Percentiles rank a stretch among this genome's conserved stretches.
These are phyloP conservation scores for Adoxophyes honmai DNA, from an alignment of 1,140 invertebrate species.

Conservation along the genomic window DNA sequence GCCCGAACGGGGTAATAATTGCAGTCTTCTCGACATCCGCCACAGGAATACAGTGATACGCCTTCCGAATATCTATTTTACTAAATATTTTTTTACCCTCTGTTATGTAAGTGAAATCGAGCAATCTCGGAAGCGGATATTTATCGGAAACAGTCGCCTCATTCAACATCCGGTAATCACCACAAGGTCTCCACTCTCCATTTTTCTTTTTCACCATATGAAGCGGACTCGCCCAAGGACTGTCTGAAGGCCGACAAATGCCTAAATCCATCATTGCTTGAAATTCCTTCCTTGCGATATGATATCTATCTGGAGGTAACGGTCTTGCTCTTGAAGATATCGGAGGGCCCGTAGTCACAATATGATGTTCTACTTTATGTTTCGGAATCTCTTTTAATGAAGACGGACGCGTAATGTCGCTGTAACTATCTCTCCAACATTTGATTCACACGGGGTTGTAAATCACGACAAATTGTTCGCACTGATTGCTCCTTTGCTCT, in stretches of 20 bases:
- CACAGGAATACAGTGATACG: no score
- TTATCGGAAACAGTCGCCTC: background rate
- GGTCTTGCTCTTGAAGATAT: slow-evolving; percentile 40
- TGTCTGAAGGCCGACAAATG: slow-evolving; percentile 35
- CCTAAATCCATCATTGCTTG: slow-evolving; percentile 35
- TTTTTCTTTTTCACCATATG: slow-evolving; percentile 57
- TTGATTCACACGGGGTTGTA: no score
- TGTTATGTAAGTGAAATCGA: background rate
- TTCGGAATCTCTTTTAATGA: background rate
- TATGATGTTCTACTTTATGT: slow-evolving; percentile 12
- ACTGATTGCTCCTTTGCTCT: no score
- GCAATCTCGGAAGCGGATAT: background rate
- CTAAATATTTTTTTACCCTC: background rate
- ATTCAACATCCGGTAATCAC: slow-evolving; percentile 73
- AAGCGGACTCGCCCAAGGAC: slow-evolving; percentile 48
- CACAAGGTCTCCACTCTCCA: slow-evolving; percentile 47
- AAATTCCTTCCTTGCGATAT: slow-evolving; percentile 34
- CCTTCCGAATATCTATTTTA: no score
- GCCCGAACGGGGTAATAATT: no score
- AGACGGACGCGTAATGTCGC: no score
- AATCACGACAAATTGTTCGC: background rate
- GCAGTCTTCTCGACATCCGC: no score
- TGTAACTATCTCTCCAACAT: no score
- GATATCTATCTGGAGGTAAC: slow-evolving; percentile 39
- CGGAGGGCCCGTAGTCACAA: slow-evolving; percentile 37